Evolutionary conservation across 2,797 vertebrate genomes (phyloP).

Genomic region (Sebastes aleutianus): DNA sequence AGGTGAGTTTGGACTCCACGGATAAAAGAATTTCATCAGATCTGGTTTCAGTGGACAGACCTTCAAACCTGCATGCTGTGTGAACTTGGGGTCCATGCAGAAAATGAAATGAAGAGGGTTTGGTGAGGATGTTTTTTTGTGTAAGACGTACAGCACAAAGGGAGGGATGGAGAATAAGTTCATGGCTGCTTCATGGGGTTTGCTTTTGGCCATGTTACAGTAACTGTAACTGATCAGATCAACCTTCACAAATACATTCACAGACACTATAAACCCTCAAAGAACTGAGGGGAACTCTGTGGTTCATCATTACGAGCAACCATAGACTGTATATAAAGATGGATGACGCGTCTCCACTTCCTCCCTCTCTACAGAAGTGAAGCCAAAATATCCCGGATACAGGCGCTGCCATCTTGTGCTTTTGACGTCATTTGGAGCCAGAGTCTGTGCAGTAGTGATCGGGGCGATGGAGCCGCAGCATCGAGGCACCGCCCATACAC

Average conservation of each 20-base stretch:
- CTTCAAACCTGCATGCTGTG: constrained; percentile 15
- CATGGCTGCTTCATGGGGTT: neutral
- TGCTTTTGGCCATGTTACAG: neutral
- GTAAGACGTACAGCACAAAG: neutral
- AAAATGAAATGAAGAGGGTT: neutral
- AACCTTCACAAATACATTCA: neutral
- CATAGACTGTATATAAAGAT: neutral
- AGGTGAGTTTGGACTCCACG: constrained; percentile 36
- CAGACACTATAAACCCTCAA: neutral
- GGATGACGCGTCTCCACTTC: no score
- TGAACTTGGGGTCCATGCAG: neutral
- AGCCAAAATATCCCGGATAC: no score
- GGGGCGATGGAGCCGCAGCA: no score
- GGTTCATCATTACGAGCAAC: neutral
- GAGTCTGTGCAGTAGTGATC: no score
- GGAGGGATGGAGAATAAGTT: neutral
- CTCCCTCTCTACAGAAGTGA: no score
- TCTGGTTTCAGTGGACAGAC: constrained; percentile 38
- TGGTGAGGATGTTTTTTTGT: neutral
- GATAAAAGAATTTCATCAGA: constrained; percentile 46
- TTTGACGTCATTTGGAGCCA: no score
- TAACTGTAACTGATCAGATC: neutral
- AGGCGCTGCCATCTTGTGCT: no score
- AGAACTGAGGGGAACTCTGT: neutral
- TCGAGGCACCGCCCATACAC: no score